Percentiles rank a stretch among this genome's conserved stretches.
phyloP scores from a whole-genome alignment of 2,888 invertebrate species.

The Hydroisotoma schaefferi region DNA sequence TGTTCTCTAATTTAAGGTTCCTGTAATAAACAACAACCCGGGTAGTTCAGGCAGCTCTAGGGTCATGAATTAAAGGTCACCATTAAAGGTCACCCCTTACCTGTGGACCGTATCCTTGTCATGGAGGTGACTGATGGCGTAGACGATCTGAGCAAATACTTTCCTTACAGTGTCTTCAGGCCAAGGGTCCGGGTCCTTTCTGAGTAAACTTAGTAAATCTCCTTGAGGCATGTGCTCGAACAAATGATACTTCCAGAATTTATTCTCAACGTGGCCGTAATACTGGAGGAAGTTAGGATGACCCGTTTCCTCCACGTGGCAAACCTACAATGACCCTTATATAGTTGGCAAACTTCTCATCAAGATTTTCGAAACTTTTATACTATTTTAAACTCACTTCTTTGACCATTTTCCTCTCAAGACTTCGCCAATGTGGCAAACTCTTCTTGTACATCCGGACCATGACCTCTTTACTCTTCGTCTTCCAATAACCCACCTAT shows the following conservation, averaged over 20 bases:
- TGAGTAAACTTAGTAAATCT: slow-evolving; percentile 16
- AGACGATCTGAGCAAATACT: slow-evolving; percentile 27
- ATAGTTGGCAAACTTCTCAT: not conserved
- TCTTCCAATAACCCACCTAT: slow-evolving; percentile 20
- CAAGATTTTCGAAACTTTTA: not conserved
- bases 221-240: slow-evolving; percentile 27
- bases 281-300: slow-evolving; percentile 29
- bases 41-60: not conserved
- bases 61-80: not conserved
- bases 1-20: slow-evolving; percentile 27
- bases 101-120: slow-evolving; percentile 30
- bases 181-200: not conserved
- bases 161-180: slow-evolving; percentile 16
- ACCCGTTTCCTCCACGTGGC: slow-evolving; percentile 8
- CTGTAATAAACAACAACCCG: slow-evolving; percentile 3
- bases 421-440: slow-evolving; percentile 10
- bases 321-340: not conserved
- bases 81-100: slow-evolving; percentile 5
- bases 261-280: slow-evolving; percentile 23
- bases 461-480: slow-evolving; percentile 11
- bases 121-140: slow-evolving; percentile 27
- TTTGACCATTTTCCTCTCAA: slow-evolving; percentile 3
- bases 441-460: slow-evolving; percentile 22
- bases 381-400: not conserved
- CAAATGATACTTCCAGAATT: slow-evolving; percentile 25